Evolutionary conservation across 2,113 vertebrate genomes (phyloP).

Genomic region (Xiphorhynchus elegans): DNA sequence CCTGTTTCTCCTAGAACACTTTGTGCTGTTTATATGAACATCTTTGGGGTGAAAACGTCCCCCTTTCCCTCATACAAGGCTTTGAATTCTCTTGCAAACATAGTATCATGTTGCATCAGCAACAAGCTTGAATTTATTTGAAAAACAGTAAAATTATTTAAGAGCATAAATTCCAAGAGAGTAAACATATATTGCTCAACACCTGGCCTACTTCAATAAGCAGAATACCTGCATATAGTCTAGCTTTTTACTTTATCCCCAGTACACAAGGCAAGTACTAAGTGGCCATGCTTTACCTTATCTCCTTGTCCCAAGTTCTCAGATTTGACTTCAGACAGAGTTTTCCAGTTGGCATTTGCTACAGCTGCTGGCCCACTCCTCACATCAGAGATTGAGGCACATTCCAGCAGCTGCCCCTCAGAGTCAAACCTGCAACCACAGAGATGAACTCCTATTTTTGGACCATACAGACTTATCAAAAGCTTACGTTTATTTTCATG

Average conservation of each 20-base stretch:
- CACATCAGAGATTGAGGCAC: slow-evolving; percentile 87
- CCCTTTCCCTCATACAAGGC: neutral
- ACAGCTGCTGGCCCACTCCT: slow-evolving; percentile 65
- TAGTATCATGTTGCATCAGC: neutral
- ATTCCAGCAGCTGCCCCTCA: slow-evolving; percentile 88
- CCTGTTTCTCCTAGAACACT: neutral
- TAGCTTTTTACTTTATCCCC: neutral
- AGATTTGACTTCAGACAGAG: slow-evolving; percentile 85
- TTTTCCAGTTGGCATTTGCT: slow-evolving; percentile 89
- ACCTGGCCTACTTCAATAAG: neutral
- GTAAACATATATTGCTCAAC: neutral
- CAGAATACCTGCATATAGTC: neutral
- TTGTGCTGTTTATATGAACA: neutral
- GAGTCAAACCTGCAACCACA: slow-evolving; percentile 88
- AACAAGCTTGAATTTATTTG: neutral
- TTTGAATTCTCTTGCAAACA: neutral
- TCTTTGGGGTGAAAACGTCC: neutral
- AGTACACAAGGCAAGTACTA: neutral
- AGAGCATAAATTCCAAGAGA: neutral
- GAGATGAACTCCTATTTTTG: neutral
- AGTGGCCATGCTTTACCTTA: slow-evolving; percentile 79
- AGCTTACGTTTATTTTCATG: neutral
- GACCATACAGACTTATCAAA: neutral
- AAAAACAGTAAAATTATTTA: neutral
- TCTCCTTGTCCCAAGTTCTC: slow-evolving; percentile 95